phyloP scores from a whole-genome alignment of 2,113 vertebrate species.

The Vicugna pacos region DNA sequence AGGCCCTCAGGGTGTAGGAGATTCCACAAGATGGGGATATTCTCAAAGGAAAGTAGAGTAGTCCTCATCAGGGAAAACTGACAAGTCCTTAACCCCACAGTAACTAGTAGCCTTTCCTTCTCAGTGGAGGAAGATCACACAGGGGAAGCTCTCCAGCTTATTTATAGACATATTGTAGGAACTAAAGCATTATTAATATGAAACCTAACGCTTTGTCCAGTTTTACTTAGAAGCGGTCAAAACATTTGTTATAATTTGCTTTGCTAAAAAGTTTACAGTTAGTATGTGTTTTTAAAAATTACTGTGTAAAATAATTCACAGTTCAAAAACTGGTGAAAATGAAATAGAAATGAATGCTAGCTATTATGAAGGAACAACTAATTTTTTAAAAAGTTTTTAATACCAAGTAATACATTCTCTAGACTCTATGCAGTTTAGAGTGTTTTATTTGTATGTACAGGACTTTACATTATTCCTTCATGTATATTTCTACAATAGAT shows the following conservation, averaged over 20 bases:
- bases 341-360: not conserved
- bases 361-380: not conserved
- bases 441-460: conserved; percentile 4
- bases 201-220: not conserved
- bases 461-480: not conserved
- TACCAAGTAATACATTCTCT: not conserved
- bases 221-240: not conserved
- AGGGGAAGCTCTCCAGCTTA: not conserved
- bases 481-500: not conserved
- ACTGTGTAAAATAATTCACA: not conserved
- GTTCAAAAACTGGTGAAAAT: conserved; percentile 32
- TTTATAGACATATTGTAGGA: not conserved
- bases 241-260: conserved; percentile 6
- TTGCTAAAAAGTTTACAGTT: not conserved
- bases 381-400: not conserved
- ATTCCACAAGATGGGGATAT: conserved; percentile 65
- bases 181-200: not conserved
- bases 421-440: not conserved
- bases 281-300: not conserved
- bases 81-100: not conserved
- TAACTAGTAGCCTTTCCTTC: not conserved
- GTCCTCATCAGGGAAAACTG: not conserved
- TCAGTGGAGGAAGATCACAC: not conserved
- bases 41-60: conserved; percentile 57
- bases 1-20: not conserved